Evolutionary conservation across 2,113 vertebrate species (phyloP).

Genomic region (Gobio gobio): DNA sequence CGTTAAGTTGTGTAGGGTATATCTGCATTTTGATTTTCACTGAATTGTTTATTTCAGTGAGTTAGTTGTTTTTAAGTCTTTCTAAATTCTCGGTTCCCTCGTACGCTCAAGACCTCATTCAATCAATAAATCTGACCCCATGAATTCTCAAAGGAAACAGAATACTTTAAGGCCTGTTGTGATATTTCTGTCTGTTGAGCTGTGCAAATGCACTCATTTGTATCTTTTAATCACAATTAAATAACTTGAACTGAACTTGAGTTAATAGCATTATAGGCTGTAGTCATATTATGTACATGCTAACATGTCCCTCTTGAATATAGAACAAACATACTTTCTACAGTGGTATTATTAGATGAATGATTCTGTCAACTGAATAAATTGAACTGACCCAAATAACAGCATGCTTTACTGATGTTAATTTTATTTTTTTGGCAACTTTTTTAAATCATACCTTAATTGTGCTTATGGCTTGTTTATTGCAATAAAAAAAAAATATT

Average conservation of each 20-base stretch:
- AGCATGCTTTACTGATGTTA: neutral
- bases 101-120: neutral
- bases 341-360: constrained; percentile 21
- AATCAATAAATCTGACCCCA: neutral
- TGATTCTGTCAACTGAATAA: neutral
- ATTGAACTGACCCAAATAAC: neutral
- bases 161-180: neutral
- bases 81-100: neutral
- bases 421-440: neutral
- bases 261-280: neutral
- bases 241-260: neutral
- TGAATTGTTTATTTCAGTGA: neutral
- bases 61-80: constrained; percentile 1
- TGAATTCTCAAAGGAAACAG: neutral
- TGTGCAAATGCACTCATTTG: neutral
- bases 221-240: constrained; percentile 7
- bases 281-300: neutral
- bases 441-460: constrained; percentile 2
- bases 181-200: neutral
- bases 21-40: neutral
- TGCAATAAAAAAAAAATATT: neutral
- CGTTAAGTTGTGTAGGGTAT: neutral
- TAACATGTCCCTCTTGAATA: neutral
- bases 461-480: constrained; percentile 23
- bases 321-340: neutral